Percentiles rank a stretch among this genome's conserved stretches.
Evolutionary conservation across 1,140 invertebrate genomes (phyloP).

Genomic region (Maconellicoccus hirsutus): DNA sequence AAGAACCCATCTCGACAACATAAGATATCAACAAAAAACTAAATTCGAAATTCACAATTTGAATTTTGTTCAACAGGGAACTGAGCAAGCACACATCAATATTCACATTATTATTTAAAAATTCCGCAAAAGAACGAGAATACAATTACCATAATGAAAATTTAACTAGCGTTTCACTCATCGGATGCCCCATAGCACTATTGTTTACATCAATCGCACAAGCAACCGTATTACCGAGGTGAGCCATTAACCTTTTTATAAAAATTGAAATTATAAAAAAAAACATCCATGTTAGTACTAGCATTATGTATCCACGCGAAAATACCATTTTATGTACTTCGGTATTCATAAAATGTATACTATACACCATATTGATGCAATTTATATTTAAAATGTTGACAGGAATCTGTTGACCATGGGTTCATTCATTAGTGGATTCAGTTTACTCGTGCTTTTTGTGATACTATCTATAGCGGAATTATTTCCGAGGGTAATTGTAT

Average conservation of each 20-base stretch:
- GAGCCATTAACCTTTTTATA: constrained; percentile 23
- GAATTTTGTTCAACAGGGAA: constrained; percentile 42
- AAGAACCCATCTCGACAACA: too few relatives aligned
- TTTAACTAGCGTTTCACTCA: constrained; percentile 48
- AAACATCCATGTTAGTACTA: too few relatives aligned
- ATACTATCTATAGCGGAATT: constrained; percentile 41
- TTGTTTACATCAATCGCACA: constrained; percentile 44
- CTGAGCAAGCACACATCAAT: constrained; percentile 53
- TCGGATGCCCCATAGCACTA: constrained; percentile 49
- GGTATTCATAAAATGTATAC: too few relatives aligned
- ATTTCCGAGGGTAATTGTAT: constrained; percentile 37
- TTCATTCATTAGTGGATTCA: constrained; percentile 37
- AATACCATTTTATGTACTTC: too few relatives aligned
- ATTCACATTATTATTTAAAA: constrained; percentile 52
- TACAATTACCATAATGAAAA: constrained; percentile 52
- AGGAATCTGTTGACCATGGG: constrained; percentile 36
- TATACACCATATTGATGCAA: too few relatives aligned
- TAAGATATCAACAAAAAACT: too few relatives aligned
- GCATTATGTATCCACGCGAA: too few relatives aligned
- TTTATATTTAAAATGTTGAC: constrained; percentile 26
- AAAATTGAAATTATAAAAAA: too few relatives aligned
- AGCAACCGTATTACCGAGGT: constrained; percentile 44
- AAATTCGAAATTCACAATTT: too few relatives aligned
- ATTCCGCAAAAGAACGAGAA: constrained; percentile 47
- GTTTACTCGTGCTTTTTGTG: constrained; percentile 37